These are phyloP conservation scores for Sterna hirundo DNA, from an alignment of 2,113 vertebrate species.

Conservation along the genomic window DNA sequence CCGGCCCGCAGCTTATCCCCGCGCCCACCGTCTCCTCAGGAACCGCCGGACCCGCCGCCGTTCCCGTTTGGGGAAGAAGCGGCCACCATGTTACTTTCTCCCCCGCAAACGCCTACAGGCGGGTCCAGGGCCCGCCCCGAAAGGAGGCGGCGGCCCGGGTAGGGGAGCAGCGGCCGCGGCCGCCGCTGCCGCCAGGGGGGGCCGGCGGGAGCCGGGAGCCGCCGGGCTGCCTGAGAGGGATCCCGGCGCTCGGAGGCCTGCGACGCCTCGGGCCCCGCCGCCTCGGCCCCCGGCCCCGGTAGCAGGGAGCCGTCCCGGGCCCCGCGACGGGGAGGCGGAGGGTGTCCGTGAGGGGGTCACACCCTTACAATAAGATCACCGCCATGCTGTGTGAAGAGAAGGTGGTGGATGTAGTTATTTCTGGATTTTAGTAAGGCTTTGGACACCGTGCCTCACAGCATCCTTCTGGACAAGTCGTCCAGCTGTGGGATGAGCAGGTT, in stretches of 20 bases:
- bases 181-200: not conserved
- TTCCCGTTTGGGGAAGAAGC: not conserved
- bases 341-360: no score
- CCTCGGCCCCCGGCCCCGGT: no score
- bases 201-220: not conserved
- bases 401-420: not conserved
- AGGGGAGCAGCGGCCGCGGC: not conserved
- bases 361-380: not conserved
- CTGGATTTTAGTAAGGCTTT: not conserved
- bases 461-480: not conserved
- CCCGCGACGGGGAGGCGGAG: not conserved
- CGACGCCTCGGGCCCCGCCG: no score
- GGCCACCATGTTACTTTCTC: slow-evolving; percentile 50
- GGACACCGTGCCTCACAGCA: not conserved
- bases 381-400: not conserved
- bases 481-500: not conserved
- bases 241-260: no score
- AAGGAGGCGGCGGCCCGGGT: not conserved
- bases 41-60: not conserved
- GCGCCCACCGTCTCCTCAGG: not conserved
- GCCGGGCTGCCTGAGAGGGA: no score
- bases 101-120: slow-evolving; percentile 7
- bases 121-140: slow-evolving; percentile 23
- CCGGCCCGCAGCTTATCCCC: not conserved
- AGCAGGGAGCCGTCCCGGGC: no score